Percentiles rank a stretch among this genome's conserved stretches.
Conservation (phyloP, 2,797 vertebrate genomes). For the Pterois miles region DNA sequence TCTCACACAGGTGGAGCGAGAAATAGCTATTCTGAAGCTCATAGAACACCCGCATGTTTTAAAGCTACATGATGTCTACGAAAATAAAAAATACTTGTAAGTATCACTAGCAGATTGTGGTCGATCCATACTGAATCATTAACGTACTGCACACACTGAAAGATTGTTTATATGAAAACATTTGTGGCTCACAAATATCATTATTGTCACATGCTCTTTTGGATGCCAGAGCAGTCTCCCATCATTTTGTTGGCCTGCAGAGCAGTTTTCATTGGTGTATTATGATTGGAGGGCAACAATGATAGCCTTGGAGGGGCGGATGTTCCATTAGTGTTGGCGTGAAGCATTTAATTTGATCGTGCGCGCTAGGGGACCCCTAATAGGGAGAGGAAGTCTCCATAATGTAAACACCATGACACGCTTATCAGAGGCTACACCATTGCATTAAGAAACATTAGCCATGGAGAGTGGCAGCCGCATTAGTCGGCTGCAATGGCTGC, state of each 20-base stretch:
- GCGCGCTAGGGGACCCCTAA: slow-evolving; percentile 62
- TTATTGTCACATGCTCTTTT: background rate
- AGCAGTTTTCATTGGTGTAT: slow-evolving; percentile 41
- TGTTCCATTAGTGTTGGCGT: slow-evolving; percentile 67
- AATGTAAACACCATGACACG: slow-evolving; percentile 74
- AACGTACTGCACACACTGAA: background rate
- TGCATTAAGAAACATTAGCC: slow-evolving; percentile 70
- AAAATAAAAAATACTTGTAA: slow-evolving; percentile 99
- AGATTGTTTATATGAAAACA: background rate
- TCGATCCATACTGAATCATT: background rate
- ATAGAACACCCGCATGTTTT: slow-evolving; percentile 98
- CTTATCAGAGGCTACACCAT: slow-evolving; percentile 63
- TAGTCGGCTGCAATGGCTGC: slow-evolving; percentile 29
- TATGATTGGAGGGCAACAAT: slow-evolving; percentile 43
- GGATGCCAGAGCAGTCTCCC: background rate
- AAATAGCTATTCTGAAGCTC: slow-evolving; percentile 97
- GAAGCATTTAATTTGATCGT: slow-evolving; percentile 68
- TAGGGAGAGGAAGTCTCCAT: slow-evolving; percentile 58
- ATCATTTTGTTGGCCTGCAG: slow-evolving; percentile 18
- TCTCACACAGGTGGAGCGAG: slow-evolving; percentile 92
- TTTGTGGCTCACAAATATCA: background rate
- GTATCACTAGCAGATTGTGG: slow-evolving; percentile 77
- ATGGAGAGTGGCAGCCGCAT: slow-evolving; percentile 54
- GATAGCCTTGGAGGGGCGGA: slow-evolving; percentile 48
- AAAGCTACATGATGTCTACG: slow-evolving; percentile 97